A percentile compares a stretch with the other conserved stretches of the same genome.
These are phyloP conservation scores for Nebria salina DNA, from an alignment of 2,888 invertebrate species.

Conservation along the genomic window DNA sequence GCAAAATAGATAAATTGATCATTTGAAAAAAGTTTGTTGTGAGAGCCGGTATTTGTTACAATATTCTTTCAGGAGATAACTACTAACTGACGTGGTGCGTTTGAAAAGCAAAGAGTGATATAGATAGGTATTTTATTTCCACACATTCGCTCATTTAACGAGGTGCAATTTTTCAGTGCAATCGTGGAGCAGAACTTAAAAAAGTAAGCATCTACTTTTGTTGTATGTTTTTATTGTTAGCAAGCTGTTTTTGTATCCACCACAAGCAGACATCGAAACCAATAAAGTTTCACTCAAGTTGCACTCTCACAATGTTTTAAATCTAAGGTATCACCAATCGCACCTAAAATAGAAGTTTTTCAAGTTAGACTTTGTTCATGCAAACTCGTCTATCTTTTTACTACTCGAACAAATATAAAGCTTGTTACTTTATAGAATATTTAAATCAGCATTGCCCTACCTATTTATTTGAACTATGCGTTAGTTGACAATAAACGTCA, in stretches of 20 bases:
- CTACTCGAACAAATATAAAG: conserved; percentile 1
- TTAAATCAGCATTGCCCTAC: too few species aligned
- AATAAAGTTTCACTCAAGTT: background rate
- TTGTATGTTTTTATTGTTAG: background rate
- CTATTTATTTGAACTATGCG: too few species aligned
- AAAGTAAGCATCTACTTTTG: background rate
- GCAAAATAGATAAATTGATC: too few species aligned
- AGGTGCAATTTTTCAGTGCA: background rate
- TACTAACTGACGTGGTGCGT: background rate
- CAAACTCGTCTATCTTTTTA: background rate
- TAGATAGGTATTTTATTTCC: background rate
- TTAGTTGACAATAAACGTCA: too few species aligned
- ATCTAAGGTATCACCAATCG: background rate
- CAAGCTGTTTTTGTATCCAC: background rate
- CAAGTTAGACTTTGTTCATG: background rate
- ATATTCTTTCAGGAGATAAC: background rate
- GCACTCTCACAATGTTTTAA: background rate
- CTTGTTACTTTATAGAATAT: background rate
- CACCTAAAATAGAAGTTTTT: background rate
- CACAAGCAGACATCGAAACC: background rate
- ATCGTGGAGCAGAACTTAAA: background rate
- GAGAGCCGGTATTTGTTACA: too few species aligned
- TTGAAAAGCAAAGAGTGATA: background rate
- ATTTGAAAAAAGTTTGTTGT: too few species aligned
- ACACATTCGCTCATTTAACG: conserved; percentile 1